phyloP scores from a whole-genome alignment of 2,888 invertebrate genomes.

The Helleia helle region DNA sequence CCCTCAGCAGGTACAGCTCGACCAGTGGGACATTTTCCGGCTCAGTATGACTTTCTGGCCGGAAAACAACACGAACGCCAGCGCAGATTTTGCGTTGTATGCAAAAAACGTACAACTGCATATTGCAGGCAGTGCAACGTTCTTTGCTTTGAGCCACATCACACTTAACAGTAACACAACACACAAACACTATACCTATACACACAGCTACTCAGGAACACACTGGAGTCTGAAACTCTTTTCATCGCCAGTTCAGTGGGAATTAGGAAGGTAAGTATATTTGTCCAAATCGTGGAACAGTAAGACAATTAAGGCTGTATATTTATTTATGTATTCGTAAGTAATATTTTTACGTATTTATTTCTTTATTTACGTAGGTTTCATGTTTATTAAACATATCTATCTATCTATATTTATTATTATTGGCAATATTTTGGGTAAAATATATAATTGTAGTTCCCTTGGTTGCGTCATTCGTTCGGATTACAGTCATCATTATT shows the following conservation, averaged over 20 bases:
- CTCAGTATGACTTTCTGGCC: conserved; percentile 11
- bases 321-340: too few species aligned
- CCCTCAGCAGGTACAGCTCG: too few species aligned
- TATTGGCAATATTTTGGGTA: conserved; percentile 10
- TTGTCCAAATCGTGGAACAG: conserved; percentile 12
- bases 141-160: conserved; percentile 15
- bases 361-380: conserved; percentile 10
- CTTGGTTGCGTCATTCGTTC: conserved; percentile 8
- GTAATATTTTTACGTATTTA: conserved; percentile 11
- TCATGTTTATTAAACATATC: conserved; percentile 7
- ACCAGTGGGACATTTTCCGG: too few species aligned
- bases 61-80: conserved; percentile 10
- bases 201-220: conserved; percentile 10
- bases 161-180: conserved; percentile 7
- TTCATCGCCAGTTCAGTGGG: conserved; percentile 12
- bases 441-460: conserved; percentile 11
- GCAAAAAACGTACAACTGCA: conserved; percentile 16
- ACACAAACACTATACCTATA: conserved; percentile 9
- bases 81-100: conserved; percentile 13
- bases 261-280: conserved; percentile 12
- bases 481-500: too few species aligned
- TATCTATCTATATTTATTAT: too few species aligned
- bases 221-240: conserved; percentile 11
- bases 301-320: conserved; percentile 12
- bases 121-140: conserved; percentile 16